Percentiles rank a stretch among this genome's conserved stretches.
Evolutionary conservation across 2,797 vertebrate genomes (phyloP).

Genomic region (Morus bassanus): DNA sequence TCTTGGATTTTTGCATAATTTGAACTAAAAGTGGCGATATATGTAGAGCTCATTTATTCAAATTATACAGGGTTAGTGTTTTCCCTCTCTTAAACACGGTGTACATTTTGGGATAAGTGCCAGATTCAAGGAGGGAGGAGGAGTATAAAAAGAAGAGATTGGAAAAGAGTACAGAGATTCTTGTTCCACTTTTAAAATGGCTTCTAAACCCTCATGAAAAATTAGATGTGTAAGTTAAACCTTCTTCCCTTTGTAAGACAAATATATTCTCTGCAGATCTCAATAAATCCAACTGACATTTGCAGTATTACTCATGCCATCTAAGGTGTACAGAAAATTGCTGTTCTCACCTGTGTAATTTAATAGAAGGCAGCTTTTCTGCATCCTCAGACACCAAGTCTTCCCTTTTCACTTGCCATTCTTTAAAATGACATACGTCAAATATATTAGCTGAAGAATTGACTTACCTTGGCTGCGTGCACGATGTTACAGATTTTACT

Average conservation of each 20-base stretch:
- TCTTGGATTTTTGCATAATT: slow-evolving; percentile 61
- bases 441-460: not conserved
- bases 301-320: not conserved
- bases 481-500: not conserved
- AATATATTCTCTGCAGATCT: not conserved
- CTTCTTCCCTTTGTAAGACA: not conserved
- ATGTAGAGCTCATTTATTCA: slow-evolving; percentile 58
- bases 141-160: slow-evolving; percentile 6
- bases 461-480: not conserved
- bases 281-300: not conserved
- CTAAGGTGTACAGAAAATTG: not conserved
- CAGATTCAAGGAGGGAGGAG: slow-evolving; percentile 15
- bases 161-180: not conserved
- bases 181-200: slow-evolving; percentile 23
- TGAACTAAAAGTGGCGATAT: slow-evolving; percentile 39
- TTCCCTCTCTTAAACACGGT: slow-evolving; percentile 36
- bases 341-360: not conserved
- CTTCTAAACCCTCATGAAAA: not conserved
- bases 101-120: slow-evolving; percentile 43
- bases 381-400: not conserved
- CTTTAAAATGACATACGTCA: not conserved
- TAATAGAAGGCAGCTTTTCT: not conserved
- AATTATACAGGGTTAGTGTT: slow-evolving; percentile 60
- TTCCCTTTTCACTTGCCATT: not conserved
- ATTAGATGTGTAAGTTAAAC: not conserved